A percentile compares a stretch with the other conserved stretches of the same genome.
These are phyloP conservation scores for Mastigias papua DNA, from an alignment of 30 jellyfish, hydroid and myxozoan species.

Conservation along the genomic window DNA sequence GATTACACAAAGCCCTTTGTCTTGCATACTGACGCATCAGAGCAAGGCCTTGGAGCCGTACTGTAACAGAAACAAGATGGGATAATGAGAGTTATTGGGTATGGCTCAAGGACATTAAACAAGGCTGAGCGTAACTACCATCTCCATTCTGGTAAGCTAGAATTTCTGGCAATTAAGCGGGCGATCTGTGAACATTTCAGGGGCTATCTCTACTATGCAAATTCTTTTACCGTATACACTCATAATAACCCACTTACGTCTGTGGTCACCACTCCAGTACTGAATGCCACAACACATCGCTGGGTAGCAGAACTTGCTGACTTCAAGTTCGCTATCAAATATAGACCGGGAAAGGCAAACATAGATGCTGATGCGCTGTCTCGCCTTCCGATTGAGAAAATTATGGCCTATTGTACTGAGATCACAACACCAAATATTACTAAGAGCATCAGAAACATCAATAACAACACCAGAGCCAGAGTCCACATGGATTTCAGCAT, in stretches of 20 bases:
- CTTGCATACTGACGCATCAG: constrained; percentile 53
- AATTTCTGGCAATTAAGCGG: constrained; percentile 64
- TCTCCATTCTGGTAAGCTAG: constrained; percentile 49
- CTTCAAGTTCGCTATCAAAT: constrained; percentile 29
- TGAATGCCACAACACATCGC: constrained; percentile 43
- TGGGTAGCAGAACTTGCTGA: constrained; percentile 65
- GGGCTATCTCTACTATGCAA: constrained; percentile 34
- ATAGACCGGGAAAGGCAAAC: constrained; percentile 64
- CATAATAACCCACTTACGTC: constrained; percentile 46
- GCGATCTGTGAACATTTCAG: constrained; percentile 55
- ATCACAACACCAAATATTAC: background rate
- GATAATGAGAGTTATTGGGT: constrained; percentile 33
- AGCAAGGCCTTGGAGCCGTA: constrained; percentile 63
- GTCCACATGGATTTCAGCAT: constrained; percentile 14
- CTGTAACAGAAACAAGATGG: constrained; percentile 57
- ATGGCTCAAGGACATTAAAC: constrained; percentile 27
- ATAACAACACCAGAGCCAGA: constrained; percentile 15
- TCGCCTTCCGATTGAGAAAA: constrained; percentile 1
- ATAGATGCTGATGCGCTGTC: constrained; percentile 56
- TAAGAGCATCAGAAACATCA: background rate
- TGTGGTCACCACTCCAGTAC: constrained; percentile 35
- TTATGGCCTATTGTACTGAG: background rate
- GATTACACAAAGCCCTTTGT: constrained; percentile 36
- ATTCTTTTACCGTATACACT: constrained; percentile 27
- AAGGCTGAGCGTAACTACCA: constrained; percentile 45